These are phyloP conservation scores for Steinernema hermaphroditum DNA, from an alignment of 2,888 invertebrate species.

Conservation along the genomic window DNA sequence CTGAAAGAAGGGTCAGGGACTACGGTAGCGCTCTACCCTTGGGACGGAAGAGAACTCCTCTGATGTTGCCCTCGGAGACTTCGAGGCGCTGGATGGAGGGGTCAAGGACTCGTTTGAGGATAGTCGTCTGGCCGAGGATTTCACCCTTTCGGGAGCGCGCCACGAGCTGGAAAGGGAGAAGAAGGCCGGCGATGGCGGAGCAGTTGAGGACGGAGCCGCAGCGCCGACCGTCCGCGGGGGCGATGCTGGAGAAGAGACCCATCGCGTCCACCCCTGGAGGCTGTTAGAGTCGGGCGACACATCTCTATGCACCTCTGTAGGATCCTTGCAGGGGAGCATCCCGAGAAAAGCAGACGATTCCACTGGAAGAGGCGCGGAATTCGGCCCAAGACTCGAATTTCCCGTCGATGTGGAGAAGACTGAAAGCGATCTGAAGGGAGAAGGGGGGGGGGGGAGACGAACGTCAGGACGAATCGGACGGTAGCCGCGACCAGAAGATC, in stretches of 20 bases:
- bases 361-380: neutral
- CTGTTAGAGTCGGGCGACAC: neutral
- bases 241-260: slow-evolving; percentile 19
- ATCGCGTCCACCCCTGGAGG: neutral
- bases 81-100: neutral
- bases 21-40: neutral
- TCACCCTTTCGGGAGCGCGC: neutral
- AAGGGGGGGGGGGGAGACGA: neutral
- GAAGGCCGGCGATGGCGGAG: neutral
- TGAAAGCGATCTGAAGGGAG: neutral
- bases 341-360: neutral
- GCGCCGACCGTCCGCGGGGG: neutral
- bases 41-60: slow-evolving; percentile 19
- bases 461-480: neutral
- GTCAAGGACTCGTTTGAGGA: neutral
- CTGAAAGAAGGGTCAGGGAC: too few species aligned
- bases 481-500: neutral
- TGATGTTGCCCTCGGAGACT: neutral
- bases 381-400: neutral
- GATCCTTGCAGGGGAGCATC: slow-evolving; percentile 7
- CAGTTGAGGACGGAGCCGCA: neutral
- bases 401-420: neutral
- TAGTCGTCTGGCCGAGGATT: slow-evolving; percentile 2
- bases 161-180: neutral
- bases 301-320: neutral